phyloP scores from a whole-genome alignment of 2,797 vertebrate species.

The Scyliorhinus canicula region DNA sequence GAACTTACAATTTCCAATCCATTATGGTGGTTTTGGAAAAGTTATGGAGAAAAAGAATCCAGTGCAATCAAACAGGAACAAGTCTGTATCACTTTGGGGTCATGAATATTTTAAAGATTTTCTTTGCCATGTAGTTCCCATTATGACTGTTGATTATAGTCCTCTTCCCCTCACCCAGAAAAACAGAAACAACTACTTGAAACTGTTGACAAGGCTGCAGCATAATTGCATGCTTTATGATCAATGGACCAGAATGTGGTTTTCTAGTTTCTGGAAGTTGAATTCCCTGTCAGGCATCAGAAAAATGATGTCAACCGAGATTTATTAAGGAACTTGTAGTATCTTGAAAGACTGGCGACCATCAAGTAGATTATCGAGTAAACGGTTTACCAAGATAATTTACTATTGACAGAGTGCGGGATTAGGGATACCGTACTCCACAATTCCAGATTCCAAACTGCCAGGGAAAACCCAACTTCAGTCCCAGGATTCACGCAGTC shows the following conservation, averaged over 20 bases:
- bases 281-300: neutral
- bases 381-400: no score
- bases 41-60: neutral
- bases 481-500: no score
- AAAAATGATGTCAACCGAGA: neutral
- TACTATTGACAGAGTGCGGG: no score
- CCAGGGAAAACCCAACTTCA: no score
- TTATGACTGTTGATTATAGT: neutral
- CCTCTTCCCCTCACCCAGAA: no score
- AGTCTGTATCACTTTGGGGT: neutral
- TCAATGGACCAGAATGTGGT: neutral
- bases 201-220: neutral
- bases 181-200: neutral
- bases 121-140: neutral
- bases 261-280: conserved; percentile 22
- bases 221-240: neutral
- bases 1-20: neutral
- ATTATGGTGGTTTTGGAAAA: neutral
- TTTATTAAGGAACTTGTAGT: no score
- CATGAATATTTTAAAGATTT: neutral
- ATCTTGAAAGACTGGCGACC: no score
- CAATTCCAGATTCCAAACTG: no score
- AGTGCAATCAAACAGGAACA: neutral
- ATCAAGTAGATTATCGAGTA: no score
- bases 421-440: no score